Evolutionary conservation across 2,113 vertebrate species (phyloP), one percentile per base, ranked within the genome.

Genomic region (Saimiri boliviensis): DNA sequence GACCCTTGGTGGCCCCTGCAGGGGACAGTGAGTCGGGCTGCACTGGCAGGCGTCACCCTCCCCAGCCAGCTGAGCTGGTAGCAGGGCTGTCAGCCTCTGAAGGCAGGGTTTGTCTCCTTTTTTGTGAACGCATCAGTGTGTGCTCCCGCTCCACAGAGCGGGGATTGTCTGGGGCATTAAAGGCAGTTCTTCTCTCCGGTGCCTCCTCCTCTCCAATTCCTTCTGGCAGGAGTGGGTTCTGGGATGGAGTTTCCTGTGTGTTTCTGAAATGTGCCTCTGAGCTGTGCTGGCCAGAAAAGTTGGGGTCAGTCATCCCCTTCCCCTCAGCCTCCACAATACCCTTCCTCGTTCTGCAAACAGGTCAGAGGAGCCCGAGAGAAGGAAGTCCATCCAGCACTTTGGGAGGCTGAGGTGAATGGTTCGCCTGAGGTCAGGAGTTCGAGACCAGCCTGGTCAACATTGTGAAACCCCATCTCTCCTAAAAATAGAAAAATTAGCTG

Each of bases 91-190:
- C 25, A 47, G 96, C 54, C 77, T 92, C 96, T 98, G 95, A 98
- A 98, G 95, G 92, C 97, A 0, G 80, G 17, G 0, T 94, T 97
- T 98, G 97, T 98, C 92, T 93, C 86, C 60, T 58, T 81, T 49
- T 47, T 8, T 93, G 76, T 85, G 12, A 81, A 63, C 49, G 54
- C 92, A 30, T 83, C 92, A 81, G 76, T 87, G 86, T 89, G 94
- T 2, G 37, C 25, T 71, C 52, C 47, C 2, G 91, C 85, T 13
- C 47, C 89, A 97, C 89, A 98, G 95, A 97, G 40, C 68, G 56
- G 76, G 76, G 87, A 94, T 90, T 98, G 95, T 98, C 49, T 8
- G 52, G 32, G 90, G 56, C 70, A 0, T 16, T 82, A 84, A 97
- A 97, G 74, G 92, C 66, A 77, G 56, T 84, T 79, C 95, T 91